Conservation (phyloP, 64 coral and sea anemone genomes). For the Acropora tenuis region DNA sequence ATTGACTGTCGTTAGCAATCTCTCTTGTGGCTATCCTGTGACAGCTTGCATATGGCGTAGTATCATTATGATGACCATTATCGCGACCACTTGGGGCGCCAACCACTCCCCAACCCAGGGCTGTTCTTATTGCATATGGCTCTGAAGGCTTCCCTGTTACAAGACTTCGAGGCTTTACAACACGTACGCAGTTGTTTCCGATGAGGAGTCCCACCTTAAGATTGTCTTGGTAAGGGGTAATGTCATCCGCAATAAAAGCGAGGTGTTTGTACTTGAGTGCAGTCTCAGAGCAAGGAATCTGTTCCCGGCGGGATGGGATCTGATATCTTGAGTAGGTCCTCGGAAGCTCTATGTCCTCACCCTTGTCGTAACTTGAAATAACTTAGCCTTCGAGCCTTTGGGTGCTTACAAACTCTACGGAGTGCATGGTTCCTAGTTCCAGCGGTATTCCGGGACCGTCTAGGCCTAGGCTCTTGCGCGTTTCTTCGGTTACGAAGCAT, state of each 20-base stretch:
- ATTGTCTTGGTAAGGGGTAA: slow-evolving; percentile 27
- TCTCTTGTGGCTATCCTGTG: slow-evolving; percentile 41
- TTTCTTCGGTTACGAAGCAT: slow-evolving; percentile 39
- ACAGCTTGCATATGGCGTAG: slow-evolving; percentile 44
- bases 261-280: slow-evolving; percentile 15
- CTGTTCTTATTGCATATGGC: slow-evolving; percentile 45
- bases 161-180: slow-evolving; percentile 32
- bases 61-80: slow-evolving; percentile 18
- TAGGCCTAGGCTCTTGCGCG: slow-evolving; percentile 48
- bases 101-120: slow-evolving; percentile 59
- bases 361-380: slow-evolving; percentile 44
- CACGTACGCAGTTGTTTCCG: slow-evolving; percentile 45
- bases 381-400: slow-evolving; percentile 35
- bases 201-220: slow-evolving; percentile 49
- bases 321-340: slow-evolving; percentile 41
- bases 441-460: slow-evolving; percentile 49
- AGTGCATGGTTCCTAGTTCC: slow-evolving; percentile 55
- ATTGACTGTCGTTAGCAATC: neutral
- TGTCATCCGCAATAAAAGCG: slow-evolving; percentile 13
- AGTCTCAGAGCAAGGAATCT: slow-evolving; percentile 43
- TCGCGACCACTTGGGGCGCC: slow-evolving; percentile 37
- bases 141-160: slow-evolving; percentile 45
- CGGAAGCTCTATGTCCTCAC: slow-evolving; percentile 59
- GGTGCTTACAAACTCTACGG: slow-evolving; percentile 51
- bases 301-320: slow-evolving; percentile 41